phyloP scores from a whole-genome alignment of 2,113 vertebrate genomes.

The Agelaius phoeniceus region DNA sequence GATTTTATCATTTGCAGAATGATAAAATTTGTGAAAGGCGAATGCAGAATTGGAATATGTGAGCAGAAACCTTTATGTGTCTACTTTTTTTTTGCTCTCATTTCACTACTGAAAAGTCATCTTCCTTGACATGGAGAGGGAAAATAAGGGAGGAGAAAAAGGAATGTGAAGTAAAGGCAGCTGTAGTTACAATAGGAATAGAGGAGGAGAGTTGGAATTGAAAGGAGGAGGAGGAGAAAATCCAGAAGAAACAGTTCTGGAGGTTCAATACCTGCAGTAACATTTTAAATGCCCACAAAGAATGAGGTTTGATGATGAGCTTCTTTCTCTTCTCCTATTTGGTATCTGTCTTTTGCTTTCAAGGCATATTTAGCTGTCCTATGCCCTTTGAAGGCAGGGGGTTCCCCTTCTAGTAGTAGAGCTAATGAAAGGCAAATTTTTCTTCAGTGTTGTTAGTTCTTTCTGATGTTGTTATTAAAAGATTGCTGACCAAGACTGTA shows the following conservation, averaged over 20 bases:
- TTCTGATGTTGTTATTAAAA: not conserved
- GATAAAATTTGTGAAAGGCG: not conserved
- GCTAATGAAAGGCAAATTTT: not conserved
- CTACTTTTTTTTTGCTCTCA: not conserved
- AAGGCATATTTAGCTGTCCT: not conserved
- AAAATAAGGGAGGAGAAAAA: not conserved
- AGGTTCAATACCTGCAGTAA: not conserved
- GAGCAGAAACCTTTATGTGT: not conserved
- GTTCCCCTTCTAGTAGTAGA: not conserved
- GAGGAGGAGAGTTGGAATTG: not conserved
- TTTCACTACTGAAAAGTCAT: not conserved
- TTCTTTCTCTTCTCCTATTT: accelerated
- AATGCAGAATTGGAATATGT: not conserved
- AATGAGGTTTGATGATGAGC: not conserved
- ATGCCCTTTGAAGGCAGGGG: not conserved
- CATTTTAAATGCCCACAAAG: not conserved
- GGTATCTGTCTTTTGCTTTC: not conserved
- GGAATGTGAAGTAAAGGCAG: not conserved
- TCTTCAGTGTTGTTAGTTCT: not conserved
- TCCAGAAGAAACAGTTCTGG: not conserved
- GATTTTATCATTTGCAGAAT: not conserved
- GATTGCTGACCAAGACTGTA: not conserved
- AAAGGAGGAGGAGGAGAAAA: not conserved
- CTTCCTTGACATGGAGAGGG: not conserved
- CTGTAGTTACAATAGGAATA: not conserved